Evolutionary conservation across 2,797 vertebrate species (phyloP).

Genomic region (Acomys russatus): DNA sequence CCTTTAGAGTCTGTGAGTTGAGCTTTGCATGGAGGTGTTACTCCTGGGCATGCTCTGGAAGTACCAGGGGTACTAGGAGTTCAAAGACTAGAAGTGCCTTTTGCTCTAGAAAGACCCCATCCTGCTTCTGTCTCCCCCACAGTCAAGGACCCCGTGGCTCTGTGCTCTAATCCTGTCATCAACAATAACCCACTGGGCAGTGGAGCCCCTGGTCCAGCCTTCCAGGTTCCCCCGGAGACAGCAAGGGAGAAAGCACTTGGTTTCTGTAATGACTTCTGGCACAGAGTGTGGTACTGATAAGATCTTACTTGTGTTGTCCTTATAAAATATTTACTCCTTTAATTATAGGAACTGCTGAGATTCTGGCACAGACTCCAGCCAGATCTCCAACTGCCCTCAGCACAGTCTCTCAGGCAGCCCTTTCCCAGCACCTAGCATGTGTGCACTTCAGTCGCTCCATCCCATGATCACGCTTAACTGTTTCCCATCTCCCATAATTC

Average conservation of each 20-base stretch:
- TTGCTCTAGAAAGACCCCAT: background rate
- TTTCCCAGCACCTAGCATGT: background rate
- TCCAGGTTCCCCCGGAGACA: background rate
- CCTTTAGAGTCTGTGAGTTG: background rate
- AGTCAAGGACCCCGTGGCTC: background rate
- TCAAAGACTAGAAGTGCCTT: background rate
- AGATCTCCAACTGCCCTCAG: slow-evolving; percentile 7
- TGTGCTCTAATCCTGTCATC: background rate
- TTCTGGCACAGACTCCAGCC: background rate
- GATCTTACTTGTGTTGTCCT: slow-evolving; percentile 56
- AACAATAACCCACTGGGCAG: background rate
- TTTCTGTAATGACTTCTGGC: slow-evolving; percentile 26
- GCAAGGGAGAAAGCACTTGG: background rate
- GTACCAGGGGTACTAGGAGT: background rate
- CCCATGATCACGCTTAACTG: slow-evolving; percentile 69
- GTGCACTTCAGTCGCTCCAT: slow-evolving; percentile 20
- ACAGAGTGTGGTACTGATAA: background rate
- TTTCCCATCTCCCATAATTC: slow-evolving; percentile 67
- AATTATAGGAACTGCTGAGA: slow-evolving; percentile 52
- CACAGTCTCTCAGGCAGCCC: background rate
- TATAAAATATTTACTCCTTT: slow-evolving; percentile 76
- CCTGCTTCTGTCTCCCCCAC: background rate
- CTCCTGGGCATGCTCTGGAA: background rate
- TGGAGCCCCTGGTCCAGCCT: background rate
- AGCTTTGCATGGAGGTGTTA: background rate